Evolutionary conservation across 1,140 invertebrate genomes (phyloP).

Genomic region (Pectinophora gossypiella): DNA sequence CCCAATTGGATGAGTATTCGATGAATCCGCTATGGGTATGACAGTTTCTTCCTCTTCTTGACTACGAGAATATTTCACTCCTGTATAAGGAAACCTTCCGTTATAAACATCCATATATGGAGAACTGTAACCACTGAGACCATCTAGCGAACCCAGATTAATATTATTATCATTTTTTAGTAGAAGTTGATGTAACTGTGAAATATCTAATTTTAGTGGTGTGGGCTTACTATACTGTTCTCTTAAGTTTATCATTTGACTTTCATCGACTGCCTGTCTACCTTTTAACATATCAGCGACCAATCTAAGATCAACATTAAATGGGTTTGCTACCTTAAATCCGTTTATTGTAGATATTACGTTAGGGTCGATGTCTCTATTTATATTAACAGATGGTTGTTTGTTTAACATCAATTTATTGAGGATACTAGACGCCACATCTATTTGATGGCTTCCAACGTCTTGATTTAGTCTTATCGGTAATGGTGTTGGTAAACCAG

Average conservation of each 20-base stretch:
- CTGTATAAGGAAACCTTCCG: constrained; percentile 48
- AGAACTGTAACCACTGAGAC: constrained; percentile 32
- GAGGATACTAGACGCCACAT: constrained; percentile 50
- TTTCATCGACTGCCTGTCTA: constrained; percentile 53
- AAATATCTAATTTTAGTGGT: constrained; percentile 59
- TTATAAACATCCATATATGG: constrained; percentile 51
- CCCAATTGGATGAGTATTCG: constrained; percentile 64
- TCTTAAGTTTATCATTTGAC: constrained; percentile 39
- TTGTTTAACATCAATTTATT: constrained; percentile 53
- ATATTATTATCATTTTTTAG: constrained; percentile 54
- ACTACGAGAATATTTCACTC: constrained; percentile 64
- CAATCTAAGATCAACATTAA: constrained; percentile 67
- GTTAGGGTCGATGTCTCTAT: constrained; percentile 48
- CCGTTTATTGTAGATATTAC: constrained; percentile 64
- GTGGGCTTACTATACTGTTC: constrained; percentile 46
- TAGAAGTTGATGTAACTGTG: constrained; percentile 58
- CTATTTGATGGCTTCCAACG: constrained; percentile 61
- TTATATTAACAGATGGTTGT: constrained; percentile 29
- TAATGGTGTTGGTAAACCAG: constrained; percentile 39
- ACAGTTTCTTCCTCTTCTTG: constrained; percentile 63
- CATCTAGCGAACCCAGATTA: constrained; percentile 30
- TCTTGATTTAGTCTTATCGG: constrained; percentile 66
- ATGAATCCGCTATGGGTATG: constrained; percentile 59
- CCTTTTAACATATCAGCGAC: constrained; percentile 70
- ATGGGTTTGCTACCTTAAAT: constrained; percentile 67